Evolutionary conservation across 1,140 invertebrate species (phyloP), one percentile per base, ranked within the genome.

Genomic region (Leguminivora glycinivorella): DNA sequence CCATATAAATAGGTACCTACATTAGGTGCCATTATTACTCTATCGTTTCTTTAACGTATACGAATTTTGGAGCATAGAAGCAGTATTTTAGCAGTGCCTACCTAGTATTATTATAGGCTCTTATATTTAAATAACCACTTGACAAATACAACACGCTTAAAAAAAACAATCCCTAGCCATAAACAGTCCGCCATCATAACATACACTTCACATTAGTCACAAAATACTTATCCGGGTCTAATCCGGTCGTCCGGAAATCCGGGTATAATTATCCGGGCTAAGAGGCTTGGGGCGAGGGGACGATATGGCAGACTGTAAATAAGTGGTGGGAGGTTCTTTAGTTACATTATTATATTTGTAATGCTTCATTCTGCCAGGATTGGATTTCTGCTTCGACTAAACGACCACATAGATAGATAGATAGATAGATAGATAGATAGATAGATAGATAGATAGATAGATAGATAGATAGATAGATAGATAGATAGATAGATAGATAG

Each of bases 231-330:
- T 43, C 14, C 40, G 40, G 5, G 4, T 38, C 34, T 43, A 43
- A 43, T 43, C 40, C 40, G 40, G 40, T 5, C 40, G 40, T 43
- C 40, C 40, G 40, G 40, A 43, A 43, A n/a, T 43, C 40, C 40
- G 40, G 40, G 40, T 43, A 43, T 43, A 43, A 43, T 43, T 43
- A 43, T 12, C 40, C 40, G 40, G 40, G 40, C 34, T 43, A 43
- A 43, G 40, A 43, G 40, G 40, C 40, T 43, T 43, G 1, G 40
- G 40, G 40, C n/a, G 40, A 43, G 40, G 40, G 34, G 34, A 2
- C 40, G 17, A 43, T 43, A 17, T 43, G 40, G 40, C n/a, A 1
- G 14, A 14, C n/a, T 43, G 12, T 40, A 40, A 12, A 40, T 43
- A 43, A 43, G 40, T 43, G 40, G 40, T 5, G 17, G 40, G 17